Evolutionary conservation across 2,113 vertebrate genomes (phyloP).

Genomic region (Hypocryptadius cinnamomeus): DNA sequence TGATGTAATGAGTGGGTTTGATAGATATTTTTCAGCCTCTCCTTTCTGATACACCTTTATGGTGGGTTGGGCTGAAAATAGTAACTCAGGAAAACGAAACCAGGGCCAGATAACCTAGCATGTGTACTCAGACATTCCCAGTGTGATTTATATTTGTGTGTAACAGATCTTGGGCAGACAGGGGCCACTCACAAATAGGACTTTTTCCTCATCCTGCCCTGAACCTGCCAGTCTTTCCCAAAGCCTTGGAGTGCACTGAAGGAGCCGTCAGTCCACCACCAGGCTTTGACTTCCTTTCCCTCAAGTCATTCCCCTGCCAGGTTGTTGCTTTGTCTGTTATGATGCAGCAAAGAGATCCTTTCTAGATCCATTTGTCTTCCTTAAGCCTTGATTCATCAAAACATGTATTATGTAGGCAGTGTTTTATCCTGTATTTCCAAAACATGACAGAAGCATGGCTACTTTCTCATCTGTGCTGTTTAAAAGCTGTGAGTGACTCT

Average conservation of each 20-base stretch:
- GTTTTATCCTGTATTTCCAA: constrained; percentile 37
- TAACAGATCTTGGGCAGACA: neutral
- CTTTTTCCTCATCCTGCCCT: neutral
- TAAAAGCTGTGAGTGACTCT: neutral
- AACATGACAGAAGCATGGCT: constrained; percentile 2
- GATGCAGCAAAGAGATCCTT: neutral
- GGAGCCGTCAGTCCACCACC: neutral
- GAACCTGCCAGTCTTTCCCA: neutral
- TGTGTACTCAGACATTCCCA: neutral
- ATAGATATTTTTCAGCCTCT: neutral
- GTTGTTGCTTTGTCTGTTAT: neutral
- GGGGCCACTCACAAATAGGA: neutral
- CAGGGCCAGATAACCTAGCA: neutral
- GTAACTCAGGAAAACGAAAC: neutral
- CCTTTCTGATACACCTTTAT: neutral
- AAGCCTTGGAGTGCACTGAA: neutral
- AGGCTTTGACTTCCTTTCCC: neutral
- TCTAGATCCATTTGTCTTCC: neutral
- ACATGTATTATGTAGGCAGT: constrained; percentile 4
- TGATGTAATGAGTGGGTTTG: neutral
- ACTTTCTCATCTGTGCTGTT: neutral
- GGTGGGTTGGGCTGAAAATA: neutral
- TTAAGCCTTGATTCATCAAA: constrained; percentile 12
- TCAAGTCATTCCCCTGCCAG: neutral
- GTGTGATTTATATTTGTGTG: neutral